These are phyloP conservation scores for Dromococcyx pavoninus DNA, from an alignment of 2,797 vertebrate genomes.

Conservation along the genomic window DNA sequence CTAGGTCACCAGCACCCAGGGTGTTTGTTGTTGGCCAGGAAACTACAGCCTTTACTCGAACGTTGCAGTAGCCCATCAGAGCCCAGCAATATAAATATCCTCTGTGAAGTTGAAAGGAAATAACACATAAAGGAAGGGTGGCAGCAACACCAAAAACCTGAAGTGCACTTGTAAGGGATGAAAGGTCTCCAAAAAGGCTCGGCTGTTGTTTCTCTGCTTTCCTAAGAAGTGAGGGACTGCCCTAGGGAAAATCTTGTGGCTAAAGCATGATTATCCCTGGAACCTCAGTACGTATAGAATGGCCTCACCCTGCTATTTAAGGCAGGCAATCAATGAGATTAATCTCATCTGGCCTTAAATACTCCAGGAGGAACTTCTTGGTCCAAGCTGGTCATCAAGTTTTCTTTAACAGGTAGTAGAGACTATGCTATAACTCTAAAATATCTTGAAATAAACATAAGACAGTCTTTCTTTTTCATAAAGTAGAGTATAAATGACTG, in stretches of 20 bases:
- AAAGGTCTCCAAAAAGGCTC: background rate
- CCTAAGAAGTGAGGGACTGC: rapidly evolving
- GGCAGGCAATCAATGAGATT: background rate
- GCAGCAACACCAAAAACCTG: background rate
- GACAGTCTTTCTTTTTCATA: too few relatives aligned
- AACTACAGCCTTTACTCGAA: background rate
- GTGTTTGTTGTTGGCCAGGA: background rate
- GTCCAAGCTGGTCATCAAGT: too few relatives aligned
- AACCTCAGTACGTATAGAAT: rapidly evolving
- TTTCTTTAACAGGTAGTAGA: background rate
- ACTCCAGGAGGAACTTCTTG: background rate
- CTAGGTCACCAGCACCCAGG: background rate
- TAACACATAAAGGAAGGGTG: rapidly evolving
- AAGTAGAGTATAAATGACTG: rapidly evolving
- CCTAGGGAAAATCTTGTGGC: background rate
- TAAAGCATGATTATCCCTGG: background rate
- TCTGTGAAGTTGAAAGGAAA: background rate
- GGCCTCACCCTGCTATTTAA: background rate
- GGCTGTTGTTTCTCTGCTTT: background rate
- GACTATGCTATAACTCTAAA: rapidly evolving
- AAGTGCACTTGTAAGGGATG: rapidly evolving
- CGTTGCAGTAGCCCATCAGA: background rate
- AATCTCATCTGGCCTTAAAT: background rate
- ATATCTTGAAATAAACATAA: too few relatives aligned
- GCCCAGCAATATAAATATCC: background rate